Percentiles rank a stretch among this genome's conserved stretches.
phyloP scores from a whole-genome alignment of 2,797 vertebrate genomes.

The Muscicapa striata region DNA sequence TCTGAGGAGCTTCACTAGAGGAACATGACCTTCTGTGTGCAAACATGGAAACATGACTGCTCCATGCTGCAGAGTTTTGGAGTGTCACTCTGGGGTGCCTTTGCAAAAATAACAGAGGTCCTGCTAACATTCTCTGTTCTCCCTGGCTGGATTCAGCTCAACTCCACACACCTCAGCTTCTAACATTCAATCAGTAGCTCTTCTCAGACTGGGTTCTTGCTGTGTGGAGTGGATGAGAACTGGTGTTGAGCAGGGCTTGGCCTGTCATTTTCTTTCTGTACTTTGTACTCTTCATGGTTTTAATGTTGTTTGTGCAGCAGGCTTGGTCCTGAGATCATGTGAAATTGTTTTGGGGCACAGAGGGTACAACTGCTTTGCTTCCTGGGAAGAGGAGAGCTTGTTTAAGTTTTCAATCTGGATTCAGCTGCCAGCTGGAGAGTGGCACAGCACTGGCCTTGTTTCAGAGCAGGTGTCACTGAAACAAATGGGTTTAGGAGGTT shows the following conservation, averaged over 20 bases:
- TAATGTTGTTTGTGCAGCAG: constrained; percentile 63
- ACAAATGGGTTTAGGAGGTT: neutral
- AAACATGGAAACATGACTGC: neutral
- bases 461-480: neutral
- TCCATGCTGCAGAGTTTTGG: neutral
- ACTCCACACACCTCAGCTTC: neutral
- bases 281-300: constrained; percentile 55
- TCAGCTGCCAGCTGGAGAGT: neutral
- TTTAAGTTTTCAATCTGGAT: neutral
- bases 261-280: constrained; percentile 30
- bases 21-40: neutral
- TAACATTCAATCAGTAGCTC: neutral
- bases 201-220: neutral
- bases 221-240: neutral
- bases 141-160: neutral
- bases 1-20: neutral
- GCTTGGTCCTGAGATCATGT: constrained; percentile 28
- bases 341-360: neutral
- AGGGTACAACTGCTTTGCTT: neutral
- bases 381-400: neutral
- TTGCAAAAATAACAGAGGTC: neutral
- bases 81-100: neutral
- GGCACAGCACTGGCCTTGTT: neutral
- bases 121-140: neutral
- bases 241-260: neutral